Evolutionary conservation across 2,888 invertebrate species (phyloP).

Genomic region (Pristionchus exspectatus): DNA sequence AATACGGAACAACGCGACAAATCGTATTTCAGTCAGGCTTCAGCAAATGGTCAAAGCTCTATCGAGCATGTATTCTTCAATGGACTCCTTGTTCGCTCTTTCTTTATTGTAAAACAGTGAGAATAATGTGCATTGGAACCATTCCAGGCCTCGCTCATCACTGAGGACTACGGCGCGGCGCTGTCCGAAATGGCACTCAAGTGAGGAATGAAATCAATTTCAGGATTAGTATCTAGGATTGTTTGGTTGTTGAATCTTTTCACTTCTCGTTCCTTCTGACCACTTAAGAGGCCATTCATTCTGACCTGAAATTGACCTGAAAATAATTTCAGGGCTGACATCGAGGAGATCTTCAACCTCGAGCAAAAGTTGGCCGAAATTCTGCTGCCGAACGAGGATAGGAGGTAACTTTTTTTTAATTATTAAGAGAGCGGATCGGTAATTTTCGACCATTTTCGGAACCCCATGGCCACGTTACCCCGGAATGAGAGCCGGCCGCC

Average conservation of each 20-base stretch:
- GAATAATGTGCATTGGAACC: neutral
- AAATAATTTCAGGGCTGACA: constrained; percentile 62
- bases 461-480: too few relatives aligned
- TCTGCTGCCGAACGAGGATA: constrained; percentile 75
- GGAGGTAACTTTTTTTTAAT: constrained; percentile 56
- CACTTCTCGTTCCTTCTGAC: neutral
- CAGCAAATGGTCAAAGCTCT: too few relatives aligned
- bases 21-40: too few relatives aligned
- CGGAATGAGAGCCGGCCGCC: too few relatives aligned
- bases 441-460: neutral
- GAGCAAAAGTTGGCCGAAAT: constrained; percentile 75
- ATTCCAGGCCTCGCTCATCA: constrained; percentile 46
- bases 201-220: neutral
- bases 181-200: constrained; percentile 50
- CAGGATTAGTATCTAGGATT: neutral
- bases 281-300: too few relatives aligned
- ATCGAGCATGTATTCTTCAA: neutral
- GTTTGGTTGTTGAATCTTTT: neutral
- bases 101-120: too few relatives aligned
- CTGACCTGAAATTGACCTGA: neutral
- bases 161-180: constrained; percentile 51
- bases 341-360: constrained; percentile 73
- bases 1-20: too few relatives aligned
- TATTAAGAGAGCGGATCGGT: neutral
- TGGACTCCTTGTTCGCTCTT: too few relatives aligned